Percentiles rank a stretch among this genome's conserved stretches.
Evolutionary conservation across 2,888 invertebrate species (phyloP).

Genomic region (Strigamia crassipes): DNA sequence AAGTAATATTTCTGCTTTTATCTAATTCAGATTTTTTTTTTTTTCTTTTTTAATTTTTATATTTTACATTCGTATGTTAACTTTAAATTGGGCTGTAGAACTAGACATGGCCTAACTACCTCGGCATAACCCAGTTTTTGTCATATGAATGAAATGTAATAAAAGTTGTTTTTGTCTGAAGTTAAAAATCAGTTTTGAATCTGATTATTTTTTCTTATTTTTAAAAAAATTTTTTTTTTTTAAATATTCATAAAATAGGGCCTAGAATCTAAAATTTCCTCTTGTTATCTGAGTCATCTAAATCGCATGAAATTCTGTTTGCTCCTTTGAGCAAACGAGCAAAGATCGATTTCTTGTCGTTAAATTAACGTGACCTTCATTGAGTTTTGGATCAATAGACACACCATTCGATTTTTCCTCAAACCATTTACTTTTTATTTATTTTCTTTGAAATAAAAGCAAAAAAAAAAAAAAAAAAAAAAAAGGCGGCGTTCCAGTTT

Average conservation of each 20-base stretch:
- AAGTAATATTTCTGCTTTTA: neutral
- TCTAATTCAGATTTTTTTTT: neutral
- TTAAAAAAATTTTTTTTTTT: too few species aligned
- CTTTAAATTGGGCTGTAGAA: neutral
- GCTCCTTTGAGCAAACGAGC: constrained; percentile 16
- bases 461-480: too few species aligned
- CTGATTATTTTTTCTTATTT: neutral
- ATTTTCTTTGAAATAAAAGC: neutral
- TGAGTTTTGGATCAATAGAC: neutral
- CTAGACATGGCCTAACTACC: neutral
- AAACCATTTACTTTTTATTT: neutral
- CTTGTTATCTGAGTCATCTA: neutral
- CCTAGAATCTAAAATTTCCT: neutral
- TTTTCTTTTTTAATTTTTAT: too few species aligned
- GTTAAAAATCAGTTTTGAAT: neutral
- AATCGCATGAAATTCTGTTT: neutral
- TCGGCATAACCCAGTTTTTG: neutral
- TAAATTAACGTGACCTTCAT: constrained; percentile 16
- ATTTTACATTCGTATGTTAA: neutral
- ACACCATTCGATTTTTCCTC: neutral
- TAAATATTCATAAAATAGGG: neutral
- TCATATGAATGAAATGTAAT: neutral
- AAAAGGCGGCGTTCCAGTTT: neutral
- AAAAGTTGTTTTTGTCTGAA: neutral
- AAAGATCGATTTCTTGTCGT: constrained; percentile 6